Percentiles rank a stretch among this genome's conserved stretches.
Evolutionary conservation across 1,140 invertebrate genomes (phyloP).

Genomic region (Stegodyphus dumicola): DNA sequence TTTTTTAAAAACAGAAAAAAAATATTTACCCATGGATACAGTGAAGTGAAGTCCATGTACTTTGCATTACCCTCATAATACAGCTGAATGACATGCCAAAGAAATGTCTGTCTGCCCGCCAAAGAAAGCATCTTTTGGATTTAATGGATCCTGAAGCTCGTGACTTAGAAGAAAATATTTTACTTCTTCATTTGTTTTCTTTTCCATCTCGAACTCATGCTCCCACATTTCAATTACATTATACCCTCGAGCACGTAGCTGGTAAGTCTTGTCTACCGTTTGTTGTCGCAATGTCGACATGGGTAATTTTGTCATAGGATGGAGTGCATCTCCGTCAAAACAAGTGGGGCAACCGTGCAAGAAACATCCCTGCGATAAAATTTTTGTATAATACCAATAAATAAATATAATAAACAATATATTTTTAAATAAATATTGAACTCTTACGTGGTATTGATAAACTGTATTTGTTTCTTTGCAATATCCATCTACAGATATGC

Average conservation of each 20-base stretch:
- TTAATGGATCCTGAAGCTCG: neutral
- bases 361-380: neutral
- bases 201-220: neutral
- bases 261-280: neutral
- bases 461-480: neutral
- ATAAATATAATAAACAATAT: neutral
- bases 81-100: neutral
- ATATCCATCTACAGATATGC: conserved; percentile 11
- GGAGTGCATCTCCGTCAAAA: neutral
- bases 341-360: neutral
- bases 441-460: neutral
- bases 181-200: neutral
- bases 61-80: neutral
- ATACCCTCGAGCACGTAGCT: neutral
- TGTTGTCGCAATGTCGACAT: neutral
- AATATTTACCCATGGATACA: conserved; percentile 18
- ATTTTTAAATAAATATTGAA: neutral
- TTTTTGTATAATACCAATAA: conserved; percentile 23
- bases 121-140: conserved; percentile 4
- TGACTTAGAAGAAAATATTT: neutral
- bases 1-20: too few relatives aligned
- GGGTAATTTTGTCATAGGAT: neutral
- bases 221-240: neutral
- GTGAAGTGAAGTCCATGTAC: conserved; percentile 38
- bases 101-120: neutral